phyloP scores from a whole-genome alignment of 1,140 invertebrate species.

The Zaprionus davidi region DNA sequence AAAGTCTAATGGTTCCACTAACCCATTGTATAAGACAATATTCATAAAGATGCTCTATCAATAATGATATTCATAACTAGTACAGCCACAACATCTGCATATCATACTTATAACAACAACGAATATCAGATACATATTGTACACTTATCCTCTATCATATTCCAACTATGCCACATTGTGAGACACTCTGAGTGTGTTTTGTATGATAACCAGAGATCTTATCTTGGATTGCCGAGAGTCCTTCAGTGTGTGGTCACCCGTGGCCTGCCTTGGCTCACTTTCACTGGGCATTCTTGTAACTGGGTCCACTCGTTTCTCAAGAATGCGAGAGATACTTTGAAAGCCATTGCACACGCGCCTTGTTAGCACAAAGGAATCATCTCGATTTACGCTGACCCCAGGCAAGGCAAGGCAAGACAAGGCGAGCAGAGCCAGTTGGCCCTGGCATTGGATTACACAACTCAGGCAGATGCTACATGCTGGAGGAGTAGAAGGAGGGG shows the following conservation, averaged over 20 bases:
- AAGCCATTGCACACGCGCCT: slow-evolving; percentile 54
- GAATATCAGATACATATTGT: neutral
- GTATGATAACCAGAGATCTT: slow-evolving; percentile 39
- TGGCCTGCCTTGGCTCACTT: slow-evolving; percentile 18
- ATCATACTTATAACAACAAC: neutral
- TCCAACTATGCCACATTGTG: neutral
- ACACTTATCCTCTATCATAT: neutral
- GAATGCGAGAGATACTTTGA: slow-evolving; percentile 58
- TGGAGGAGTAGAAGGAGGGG: neutral
- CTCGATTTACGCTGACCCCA: slow-evolving; percentile 55
- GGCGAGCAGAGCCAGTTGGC: slow-evolving; percentile 30
- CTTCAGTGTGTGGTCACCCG: neutral
- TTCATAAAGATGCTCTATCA: no score
- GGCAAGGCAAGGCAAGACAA: neutral
- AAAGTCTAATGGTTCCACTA: no score
- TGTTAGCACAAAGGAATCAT: slow-evolving; percentile 63
- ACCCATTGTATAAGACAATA: no score
- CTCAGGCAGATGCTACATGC: slow-evolving; percentile 64
- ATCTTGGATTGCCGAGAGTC: slow-evolving; percentile 36
- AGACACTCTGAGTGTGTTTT: neutral
- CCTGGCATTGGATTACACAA: slow-evolving; percentile 69
- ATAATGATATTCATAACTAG: no score
- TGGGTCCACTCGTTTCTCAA: slow-evolving; percentile 46
- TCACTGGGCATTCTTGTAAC: slow-evolving; percentile 22
- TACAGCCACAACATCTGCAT: no score